Base-by-base conservation (phyloP, 2,797 vertebrate species). In the Schizopygopsis malacanthus region DNA sequence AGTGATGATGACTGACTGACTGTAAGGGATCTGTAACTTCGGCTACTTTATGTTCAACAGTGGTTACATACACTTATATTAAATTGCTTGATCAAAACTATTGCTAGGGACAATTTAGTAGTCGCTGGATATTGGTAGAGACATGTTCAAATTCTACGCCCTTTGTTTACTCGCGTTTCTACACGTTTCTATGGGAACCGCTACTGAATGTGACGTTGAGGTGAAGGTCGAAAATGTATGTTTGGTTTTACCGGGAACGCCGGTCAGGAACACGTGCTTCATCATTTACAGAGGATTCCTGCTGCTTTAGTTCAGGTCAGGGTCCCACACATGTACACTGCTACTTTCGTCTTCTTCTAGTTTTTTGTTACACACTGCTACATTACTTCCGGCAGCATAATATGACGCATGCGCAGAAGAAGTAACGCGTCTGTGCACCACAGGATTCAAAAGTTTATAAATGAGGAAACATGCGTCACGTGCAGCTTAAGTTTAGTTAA, bases 201-300 rank as follows among this genome's bases (percentile, higher is more conserved):
- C 41, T 8, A 12, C 41, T 6, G 59, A 63, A 28, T 12, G 59
- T 11, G 4, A 72, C 25, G 18, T 9, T 9, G 0, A 73, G 4
- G 39, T n/a, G 5, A n/a, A 8, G 18, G 6, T 33, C 0, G 20
- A n/a, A n/a, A 77, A 16, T 47, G 0, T 6, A 22, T n/a, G 13
- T 25, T 56, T 45, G 33, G 25, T 69, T 71, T 93, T 96, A 97
- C 97, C 96, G 95, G 97, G 96, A 69, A 94, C 92, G 90, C 97
- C 96, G 5, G 96, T 97, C 56, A 97, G 88, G 82, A 97, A 96
- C 85, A 97, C 94, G 90, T 97, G 96, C 86, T 92, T 95, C 20
- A 91, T 87, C 96, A 95, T 97, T 7, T 20, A 54, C 2, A 6
- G 65, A 22, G 20, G 33, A 1, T 39, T 4, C 1, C 88, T 22